Evolutionary conservation across 2,888 invertebrate genomes (phyloP).

Genomic region (Parnassius glacialis): DNA sequence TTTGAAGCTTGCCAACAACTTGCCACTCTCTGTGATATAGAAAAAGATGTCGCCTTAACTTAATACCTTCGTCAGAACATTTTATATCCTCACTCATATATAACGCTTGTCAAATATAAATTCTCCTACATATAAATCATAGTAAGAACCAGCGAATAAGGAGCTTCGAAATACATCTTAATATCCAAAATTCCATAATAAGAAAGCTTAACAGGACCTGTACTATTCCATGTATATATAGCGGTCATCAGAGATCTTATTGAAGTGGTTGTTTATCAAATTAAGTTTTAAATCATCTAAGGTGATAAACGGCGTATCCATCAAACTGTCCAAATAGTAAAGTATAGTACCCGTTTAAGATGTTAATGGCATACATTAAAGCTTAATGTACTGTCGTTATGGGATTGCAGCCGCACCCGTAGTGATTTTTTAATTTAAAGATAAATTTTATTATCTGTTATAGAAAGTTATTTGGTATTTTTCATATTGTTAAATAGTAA

Average conservation of each 20-base stretch:
- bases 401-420: background rate
- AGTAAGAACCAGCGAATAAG: background rate
- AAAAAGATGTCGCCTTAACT: background rate
- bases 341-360: slow-evolving; percentile 12
- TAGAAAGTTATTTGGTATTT: too few species aligned
- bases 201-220: background rate
- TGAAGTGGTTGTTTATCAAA: slow-evolving; percentile 16
- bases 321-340: slow-evolving; percentile 21
- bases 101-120: slow-evolving; percentile 2
- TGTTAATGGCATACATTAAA: slow-evolving; percentile 15
- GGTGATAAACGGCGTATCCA: slow-evolving; percentile 20
- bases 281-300: slow-evolving; percentile 23
- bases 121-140: slow-evolving; percentile 6
- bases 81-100: background rate
- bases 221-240: too few species aligned
- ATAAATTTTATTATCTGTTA: too few species aligned
- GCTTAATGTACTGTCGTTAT: slow-evolving; percentile 16
- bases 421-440: background rate
- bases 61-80: background rate
- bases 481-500: too few species aligned
- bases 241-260: background rate
- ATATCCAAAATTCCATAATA: background rate
- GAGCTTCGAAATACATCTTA: background rate
- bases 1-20: too few species aligned
- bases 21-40: too few species aligned